phyloP scores from a whole-genome alignment of 2,113 vertebrate species.

The Cyprinodon brontotheroides region DNA sequence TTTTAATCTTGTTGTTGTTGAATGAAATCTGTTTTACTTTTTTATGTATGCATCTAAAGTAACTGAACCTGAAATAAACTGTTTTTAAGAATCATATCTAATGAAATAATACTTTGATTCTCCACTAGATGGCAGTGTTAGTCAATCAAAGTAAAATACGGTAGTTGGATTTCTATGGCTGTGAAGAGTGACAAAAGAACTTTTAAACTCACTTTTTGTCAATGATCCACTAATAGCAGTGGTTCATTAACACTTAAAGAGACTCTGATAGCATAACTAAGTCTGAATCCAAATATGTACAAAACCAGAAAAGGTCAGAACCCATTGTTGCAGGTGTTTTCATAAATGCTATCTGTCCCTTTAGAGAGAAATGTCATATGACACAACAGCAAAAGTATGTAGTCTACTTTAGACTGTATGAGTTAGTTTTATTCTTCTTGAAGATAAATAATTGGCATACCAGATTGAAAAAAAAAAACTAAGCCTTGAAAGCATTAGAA shows the following conservation, averaged over 20 bases:
- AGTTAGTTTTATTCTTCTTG: not conserved
- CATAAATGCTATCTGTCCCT: not conserved
- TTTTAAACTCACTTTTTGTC: not conserved
- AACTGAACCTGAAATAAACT: not conserved
- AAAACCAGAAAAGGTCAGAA: not conserved
- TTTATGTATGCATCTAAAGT: not conserved
- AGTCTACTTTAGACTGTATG: not conserved
- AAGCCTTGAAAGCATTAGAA: not conserved
- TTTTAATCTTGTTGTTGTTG: not conserved
- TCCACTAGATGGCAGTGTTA: constrained; percentile 66
- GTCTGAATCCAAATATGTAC: not conserved
- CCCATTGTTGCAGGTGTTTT: not conserved
- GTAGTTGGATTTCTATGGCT: too few relatives aligned
- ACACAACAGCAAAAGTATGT: not conserved
- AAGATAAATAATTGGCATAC: not conserved
- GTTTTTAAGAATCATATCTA: not conserved
- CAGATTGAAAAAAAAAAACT: not conserved
- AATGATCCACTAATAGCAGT: not conserved
- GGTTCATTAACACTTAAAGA: not conserved
- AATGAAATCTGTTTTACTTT: not conserved
- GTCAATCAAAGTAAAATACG: constrained; percentile 9
- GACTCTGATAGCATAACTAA: not conserved
- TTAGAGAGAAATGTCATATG: constrained; percentile 8
- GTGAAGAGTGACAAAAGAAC: not conserved
- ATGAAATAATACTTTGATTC: not conserved